These are phyloP conservation scores for Crotalus horridus DNA, from an alignment of 2,113 vertebrate species.

Conservation along the genomic window DNA sequence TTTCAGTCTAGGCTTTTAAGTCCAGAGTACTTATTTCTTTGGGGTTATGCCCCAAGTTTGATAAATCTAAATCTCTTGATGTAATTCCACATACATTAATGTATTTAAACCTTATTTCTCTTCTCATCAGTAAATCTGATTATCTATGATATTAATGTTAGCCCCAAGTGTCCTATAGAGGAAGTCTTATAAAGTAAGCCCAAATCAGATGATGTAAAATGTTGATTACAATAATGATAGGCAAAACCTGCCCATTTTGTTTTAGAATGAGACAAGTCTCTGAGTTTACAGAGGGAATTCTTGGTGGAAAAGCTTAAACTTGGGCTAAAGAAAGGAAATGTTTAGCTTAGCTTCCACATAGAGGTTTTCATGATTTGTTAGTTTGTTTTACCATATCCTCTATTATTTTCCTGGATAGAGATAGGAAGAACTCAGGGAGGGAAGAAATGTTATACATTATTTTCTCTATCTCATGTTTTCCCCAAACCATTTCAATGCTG, in stretches of 20 bases:
- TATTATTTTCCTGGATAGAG: background rate
- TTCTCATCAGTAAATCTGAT: background rate
- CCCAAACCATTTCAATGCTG: background rate
- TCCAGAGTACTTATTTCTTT: background rate
- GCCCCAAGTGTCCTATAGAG: background rate
- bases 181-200: background rate
- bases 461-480: background rate
- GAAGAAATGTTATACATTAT: background rate
- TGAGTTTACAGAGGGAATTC: background rate
- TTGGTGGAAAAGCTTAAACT: background rate
- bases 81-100: background rate
- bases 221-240: background rate
- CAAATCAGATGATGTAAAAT: background rate
- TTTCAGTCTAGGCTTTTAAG: background rate
- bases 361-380: background rate
- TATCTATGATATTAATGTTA: background rate
- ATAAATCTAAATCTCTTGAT: background rate
- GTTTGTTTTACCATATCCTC: background rate
- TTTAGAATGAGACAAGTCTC: background rate
- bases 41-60: background rate
- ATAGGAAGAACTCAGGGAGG: background rate
- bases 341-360: background rate
- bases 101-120: background rate
- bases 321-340: background rate
- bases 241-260: background rate